Evolutionary conservation across 2,888 invertebrate species (phyloP), one percentile per base, ranked within the genome.

Genomic region (Polyommatus icarus): DNA sequence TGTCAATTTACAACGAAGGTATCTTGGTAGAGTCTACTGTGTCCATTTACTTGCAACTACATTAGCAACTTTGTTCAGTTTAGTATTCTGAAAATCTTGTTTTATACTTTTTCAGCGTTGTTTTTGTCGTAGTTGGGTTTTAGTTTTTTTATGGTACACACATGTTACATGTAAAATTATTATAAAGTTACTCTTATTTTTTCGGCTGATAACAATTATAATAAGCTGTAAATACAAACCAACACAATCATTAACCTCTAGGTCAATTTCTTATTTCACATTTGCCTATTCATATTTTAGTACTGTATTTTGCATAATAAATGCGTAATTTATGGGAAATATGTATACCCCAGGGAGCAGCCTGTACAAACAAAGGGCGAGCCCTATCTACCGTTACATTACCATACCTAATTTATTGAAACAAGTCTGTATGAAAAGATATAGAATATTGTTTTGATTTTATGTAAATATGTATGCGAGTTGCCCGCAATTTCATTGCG

Each of bases 321-420:
- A 57, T 8, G 20, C 7, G 20, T 15, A 7, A 59, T 20, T 59
- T 59, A n/a, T n/a, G 20, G 59, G 20, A 4, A 24, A 61, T 24
- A 59, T 59, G n/a, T 57, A 7, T 97, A 90, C 0, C 12, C 7
- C 40, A 32, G 15, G 15, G 67, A n/a, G 1, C 18, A 77, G 20
- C 40, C 10, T 61, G 10, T n/a, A 29, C 67, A 54, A 20, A 71
- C 12, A 71, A 76, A 29, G 15, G 67, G 18, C 12, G 29, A 29
- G 67, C 15, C 67, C 15, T 67, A 67, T 67, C 29, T 29, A 67
- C 29, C 29, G 67, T 29, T 29, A 15, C 67, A 32, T 67, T 32
- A 29, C 29, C 29, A 32, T 67, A n/a, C n/a, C n/a, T n/a, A 32
- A 67, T 29, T 18, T 67, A 67, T 67, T 67, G 67, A 67, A 6